Evolutionary conservation across 2,888 invertebrate genomes (phyloP).

Genomic region (Drosophila mercatorum): DNA sequence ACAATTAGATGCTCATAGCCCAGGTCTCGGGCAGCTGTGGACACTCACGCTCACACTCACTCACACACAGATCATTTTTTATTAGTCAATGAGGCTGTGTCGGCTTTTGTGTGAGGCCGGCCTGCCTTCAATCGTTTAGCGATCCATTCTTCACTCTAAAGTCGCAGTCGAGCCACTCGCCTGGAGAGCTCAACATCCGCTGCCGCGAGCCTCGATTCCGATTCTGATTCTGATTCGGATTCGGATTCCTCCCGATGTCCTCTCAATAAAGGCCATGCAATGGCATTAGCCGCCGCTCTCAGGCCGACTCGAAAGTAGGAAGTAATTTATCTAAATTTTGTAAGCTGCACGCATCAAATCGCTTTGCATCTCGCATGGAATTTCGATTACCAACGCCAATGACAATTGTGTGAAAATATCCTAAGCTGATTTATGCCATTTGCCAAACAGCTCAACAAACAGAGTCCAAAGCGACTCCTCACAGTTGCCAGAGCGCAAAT

Average conservation of each 20-base stretch:
- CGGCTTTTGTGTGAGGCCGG: constrained; percentile 46
- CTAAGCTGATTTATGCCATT: constrained; percentile 58
- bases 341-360: constrained; percentile 48
- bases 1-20: constrained; percentile 61
- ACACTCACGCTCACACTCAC: constrained; percentile 2
- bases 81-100: constrained; percentile 66
- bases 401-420: constrained; percentile 50
- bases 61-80: constrained; percentile 33
- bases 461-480: not conserved
- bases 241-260: constrained; percentile 26
- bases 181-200: constrained; percentile 49
- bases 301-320: constrained; percentile 51
- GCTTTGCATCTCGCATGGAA: constrained; percentile 48
- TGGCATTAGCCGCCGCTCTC: not conserved
- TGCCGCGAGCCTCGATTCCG: not conserved
- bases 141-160: constrained; percentile 48
- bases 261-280: constrained; percentile 28
- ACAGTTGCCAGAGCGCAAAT: not conserved
- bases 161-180: constrained; percentile 27
- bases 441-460: constrained; percentile 16
- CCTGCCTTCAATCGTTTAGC: constrained; percentile 54
- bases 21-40: constrained; percentile 33
- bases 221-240: not conserved
- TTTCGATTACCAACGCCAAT: constrained; percentile 9
- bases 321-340: constrained; percentile 64